A percentile compares a stretch with the other conserved stretches of the same genome.
These are phyloP conservation scores for Mormoops blainvillei DNA, from an alignment of 2,113 vertebrate genomes.

Conservation along the genomic window DNA sequence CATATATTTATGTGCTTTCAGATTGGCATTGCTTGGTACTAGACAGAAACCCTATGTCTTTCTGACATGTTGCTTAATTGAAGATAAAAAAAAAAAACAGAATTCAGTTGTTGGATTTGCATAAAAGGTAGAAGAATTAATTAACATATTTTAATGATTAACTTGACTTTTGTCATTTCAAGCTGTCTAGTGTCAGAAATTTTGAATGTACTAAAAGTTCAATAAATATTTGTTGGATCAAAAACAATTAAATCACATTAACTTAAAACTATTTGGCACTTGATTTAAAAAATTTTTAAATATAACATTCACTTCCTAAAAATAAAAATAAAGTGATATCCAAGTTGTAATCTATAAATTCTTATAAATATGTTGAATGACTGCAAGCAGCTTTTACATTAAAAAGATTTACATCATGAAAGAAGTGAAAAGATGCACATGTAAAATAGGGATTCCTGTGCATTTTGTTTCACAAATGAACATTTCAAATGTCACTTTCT, in stretches of 20 bases:
- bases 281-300: background rate
- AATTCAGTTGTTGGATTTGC: background rate
- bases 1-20: background rate
- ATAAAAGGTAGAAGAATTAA: background rate
- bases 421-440: background rate
- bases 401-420: background rate
- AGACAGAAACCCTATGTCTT: constrained; percentile 13
- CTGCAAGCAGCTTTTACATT: background rate
- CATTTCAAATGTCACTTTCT: too few relatives aligned
- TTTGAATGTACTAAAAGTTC: background rate
- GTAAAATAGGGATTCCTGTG: background rate
- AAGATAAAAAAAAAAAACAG: background rate
- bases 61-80: background rate
- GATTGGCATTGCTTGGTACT: background rate
- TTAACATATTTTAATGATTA: constrained; percentile 6
- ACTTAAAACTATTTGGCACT: background rate
- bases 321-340: background rate
- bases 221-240: background rate
- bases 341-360: background rate
- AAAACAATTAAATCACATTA: background rate
- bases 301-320: background rate
- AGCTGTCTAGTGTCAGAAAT: background rate
- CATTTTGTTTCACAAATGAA: background rate
- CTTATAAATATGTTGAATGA: background rate
- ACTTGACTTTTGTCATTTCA: background rate